A percentile compares a stretch with the other conserved stretches of the same genome.
Evolutionary conservation across 2,113 vertebrate genomes (phyloP).

Genomic region (Dissostichus mawsoni): DNA sequence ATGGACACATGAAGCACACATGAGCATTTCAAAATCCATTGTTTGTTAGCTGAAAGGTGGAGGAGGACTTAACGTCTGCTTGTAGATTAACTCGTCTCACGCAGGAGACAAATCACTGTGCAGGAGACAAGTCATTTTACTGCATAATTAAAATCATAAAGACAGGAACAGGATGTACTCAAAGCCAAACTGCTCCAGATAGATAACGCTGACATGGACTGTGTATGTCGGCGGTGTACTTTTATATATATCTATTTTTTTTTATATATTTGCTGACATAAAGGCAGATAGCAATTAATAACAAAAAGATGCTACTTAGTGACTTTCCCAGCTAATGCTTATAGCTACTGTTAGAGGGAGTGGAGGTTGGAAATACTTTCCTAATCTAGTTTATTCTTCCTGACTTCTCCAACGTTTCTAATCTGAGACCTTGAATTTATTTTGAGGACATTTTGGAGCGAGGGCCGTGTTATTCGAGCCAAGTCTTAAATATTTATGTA

Average conservation of each 20-base stretch:
- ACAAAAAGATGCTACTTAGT: too few species aligned
- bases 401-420: too few species aligned
- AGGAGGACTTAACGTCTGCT: background rate
- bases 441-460: too few species aligned
- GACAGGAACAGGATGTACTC: background rate
- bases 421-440: too few species aligned
- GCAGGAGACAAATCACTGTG: background rate
- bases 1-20: background rate
- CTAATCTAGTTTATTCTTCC: too few species aligned
- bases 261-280: background rate
- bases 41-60: background rate
- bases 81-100: background rate
- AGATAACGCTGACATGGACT: slow-evolving; percentile 38
- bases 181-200: background rate
- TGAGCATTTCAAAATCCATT: slow-evolving; percentile 13
- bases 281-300: too few species aligned
- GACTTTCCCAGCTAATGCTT: too few species aligned
- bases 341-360: too few species aligned
- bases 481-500: too few species aligned
- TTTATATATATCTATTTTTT: too few species aligned
- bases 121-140: background rate
- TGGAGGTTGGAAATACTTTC: too few species aligned
- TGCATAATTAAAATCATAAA: background rate
- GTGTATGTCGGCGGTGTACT: background rate
- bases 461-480: too few species aligned